Percentiles rank a stretch among this genome's conserved stretches.
These are phyloP conservation scores for Calidris pygmaea DNA, from an alignment of 2,113 vertebrate species.

Conservation along the genomic window DNA sequence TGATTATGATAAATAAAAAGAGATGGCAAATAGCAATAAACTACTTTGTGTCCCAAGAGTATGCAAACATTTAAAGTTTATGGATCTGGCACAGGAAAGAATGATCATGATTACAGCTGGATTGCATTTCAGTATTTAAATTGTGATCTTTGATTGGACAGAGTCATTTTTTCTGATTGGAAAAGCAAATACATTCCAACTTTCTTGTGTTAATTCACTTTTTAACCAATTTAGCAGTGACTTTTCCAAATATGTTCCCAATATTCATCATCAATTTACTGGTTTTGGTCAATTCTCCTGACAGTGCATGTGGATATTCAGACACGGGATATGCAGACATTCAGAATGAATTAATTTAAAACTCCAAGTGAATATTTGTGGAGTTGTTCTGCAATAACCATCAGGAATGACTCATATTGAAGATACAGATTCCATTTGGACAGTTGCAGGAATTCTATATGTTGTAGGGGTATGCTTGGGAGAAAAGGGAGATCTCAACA, in stretches of 20 bases:
- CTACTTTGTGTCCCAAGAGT: neutral
- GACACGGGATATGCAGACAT: neutral
- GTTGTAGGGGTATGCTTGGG: neutral
- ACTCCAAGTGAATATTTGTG: neutral
- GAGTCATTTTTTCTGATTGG: conserved; percentile 1
- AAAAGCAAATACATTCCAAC: neutral
- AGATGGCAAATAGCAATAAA: neutral
- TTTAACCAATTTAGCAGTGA: neutral
- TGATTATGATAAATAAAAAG: conserved; percentile 37
- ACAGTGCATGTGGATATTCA: neutral
- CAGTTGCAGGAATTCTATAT: neutral
- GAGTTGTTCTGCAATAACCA: neutral
- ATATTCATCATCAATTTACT: neutral
- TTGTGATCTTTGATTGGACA: conserved; percentile 2
- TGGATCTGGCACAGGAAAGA: conserved; percentile 13
- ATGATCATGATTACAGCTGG: conserved; percentile 22
- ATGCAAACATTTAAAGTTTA: conserved; percentile 28
- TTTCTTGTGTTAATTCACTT: neutral
- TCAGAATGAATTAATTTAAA: neutral
- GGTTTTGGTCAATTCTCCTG: neutral
- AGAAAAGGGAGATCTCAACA: neutral
- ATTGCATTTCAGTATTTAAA: conserved; percentile 22
- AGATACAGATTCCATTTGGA: neutral
- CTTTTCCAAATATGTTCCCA: neutral
- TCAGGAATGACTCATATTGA: neutral